These are phyloP conservation scores for Chesias legatella DNA, from an alignment of 2,888 invertebrate genomes.

Conservation along the genomic window DNA sequence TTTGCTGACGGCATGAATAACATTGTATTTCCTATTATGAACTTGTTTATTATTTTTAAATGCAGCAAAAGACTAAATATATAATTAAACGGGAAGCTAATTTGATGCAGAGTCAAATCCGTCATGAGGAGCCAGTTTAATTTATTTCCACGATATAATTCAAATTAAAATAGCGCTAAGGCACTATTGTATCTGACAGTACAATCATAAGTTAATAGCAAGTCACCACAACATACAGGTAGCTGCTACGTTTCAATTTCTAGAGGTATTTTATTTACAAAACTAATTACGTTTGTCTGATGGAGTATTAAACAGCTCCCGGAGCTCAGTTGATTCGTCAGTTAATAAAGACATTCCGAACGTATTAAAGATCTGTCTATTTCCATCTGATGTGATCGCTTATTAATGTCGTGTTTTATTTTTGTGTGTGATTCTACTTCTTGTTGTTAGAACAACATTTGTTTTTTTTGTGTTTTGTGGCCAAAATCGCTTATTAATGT, in stretches of 20 bases:
- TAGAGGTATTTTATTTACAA: slow-evolving; percentile 79
- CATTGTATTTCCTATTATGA: no score
- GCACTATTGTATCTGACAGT: slow-evolving; percentile 44
- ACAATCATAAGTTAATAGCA: slow-evolving; percentile 60
- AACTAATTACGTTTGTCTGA: slow-evolving; percentile 80
- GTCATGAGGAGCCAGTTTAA: slow-evolving; percentile 1
- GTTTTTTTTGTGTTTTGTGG: no score
- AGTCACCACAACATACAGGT: slow-evolving; percentile 72
- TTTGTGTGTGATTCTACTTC: slow-evolving; percentile 42
- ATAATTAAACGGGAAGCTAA: slow-evolving; percentile 6
- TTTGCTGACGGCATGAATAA: no score
- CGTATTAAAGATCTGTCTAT: slow-evolving; percentile 63
- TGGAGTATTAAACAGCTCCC: slow-evolving; percentile 73
- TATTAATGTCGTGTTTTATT: slow-evolving; percentile 47
- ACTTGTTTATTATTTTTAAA: no score
- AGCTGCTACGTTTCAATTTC: slow-evolving; percentile 78
- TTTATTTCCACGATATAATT: slow-evolving; percentile 2
- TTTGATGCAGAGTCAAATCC: background rate
- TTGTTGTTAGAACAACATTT: slow-evolving; percentile 26
- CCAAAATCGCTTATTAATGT: no score
- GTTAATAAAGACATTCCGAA: slow-evolving; percentile 78
- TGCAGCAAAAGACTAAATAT: background rate
- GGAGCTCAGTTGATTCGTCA: slow-evolving; percentile 69
- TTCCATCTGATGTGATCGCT: slow-evolving; percentile 58
- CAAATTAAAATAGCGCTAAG: slow-evolving; percentile 19